Evolutionary conservation across 2,888 invertebrate genomes (phyloP).

Genomic region (Entomobrya multifasciata): DNA sequence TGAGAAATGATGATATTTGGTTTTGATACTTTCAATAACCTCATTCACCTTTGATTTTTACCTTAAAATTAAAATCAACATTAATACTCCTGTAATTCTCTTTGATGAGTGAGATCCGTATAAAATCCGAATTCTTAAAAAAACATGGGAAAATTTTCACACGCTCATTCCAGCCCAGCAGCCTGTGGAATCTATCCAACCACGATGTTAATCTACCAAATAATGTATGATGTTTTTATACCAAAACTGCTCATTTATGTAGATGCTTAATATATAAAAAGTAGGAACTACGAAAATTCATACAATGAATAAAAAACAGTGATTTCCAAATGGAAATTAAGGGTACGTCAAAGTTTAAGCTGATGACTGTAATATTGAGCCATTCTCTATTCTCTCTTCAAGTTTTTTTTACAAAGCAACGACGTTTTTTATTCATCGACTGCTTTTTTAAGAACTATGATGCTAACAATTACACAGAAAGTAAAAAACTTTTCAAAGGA

Average conservation of each 20-base stretch:
- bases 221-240: neutral
- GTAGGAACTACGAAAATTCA: no score
- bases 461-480: constrained; percentile 23
- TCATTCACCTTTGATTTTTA: no score
- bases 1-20: constrained; percentile 5
- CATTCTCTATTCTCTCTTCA: constrained; percentile 28
- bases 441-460: constrained; percentile 45
- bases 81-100: no score
- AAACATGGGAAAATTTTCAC: constrained; percentile 58
- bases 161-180: constrained; percentile 35
- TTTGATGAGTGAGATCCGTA: neutral
- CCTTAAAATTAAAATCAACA: no score
- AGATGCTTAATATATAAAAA: no score
- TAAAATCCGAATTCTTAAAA: constrained; percentile 41
- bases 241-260: constrained; percentile 32
- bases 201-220: constrained; percentile 61
- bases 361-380: constrained; percentile 38
- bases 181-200: no score
- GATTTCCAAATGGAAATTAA: constrained; percentile 27
- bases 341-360: constrained; percentile 13
- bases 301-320: constrained; percentile 40
- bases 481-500: constrained; percentile 23
- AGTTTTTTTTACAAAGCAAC: constrained; percentile 30
- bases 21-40: no score
- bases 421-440: constrained; percentile 60